Evolutionary conservation across 2,113 vertebrate species (phyloP), one percentile per base, ranked within the genome.

Genomic region (Kryptolebias marmoratus): DNA sequence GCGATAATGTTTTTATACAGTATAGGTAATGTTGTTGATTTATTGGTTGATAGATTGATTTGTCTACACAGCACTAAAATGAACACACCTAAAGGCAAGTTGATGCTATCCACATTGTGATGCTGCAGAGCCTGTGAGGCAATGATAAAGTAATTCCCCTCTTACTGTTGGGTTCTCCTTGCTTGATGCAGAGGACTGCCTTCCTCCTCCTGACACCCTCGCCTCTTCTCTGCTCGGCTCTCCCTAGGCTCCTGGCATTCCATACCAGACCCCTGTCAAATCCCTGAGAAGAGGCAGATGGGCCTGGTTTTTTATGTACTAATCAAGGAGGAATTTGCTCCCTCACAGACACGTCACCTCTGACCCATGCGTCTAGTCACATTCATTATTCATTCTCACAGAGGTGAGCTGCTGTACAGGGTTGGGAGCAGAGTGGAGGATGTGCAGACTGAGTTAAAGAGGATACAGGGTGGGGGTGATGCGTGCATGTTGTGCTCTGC

Each of bases 321-420:
- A 93, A 94, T 94, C 93, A 92, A 92, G 92, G 86, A 92, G 91
- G 92, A 93, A 92, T 92, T 91, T 89, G 89, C 89, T 93, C 90
- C 87, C 92, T 89, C 90, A 90, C 90, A 94, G 92, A 93, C 89
- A 92, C 73, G 74, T 84, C 90, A 91, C 91, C 93, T 89, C 79
- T 91, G 92, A 93, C 93, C 92, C 85, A 13, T 42, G 85, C 72
- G 78, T 92, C 90, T 91, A 82, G 89, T 92, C 91, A 83, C 88
- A 93, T 94, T 91, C 85, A 94, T 94, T 93, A 94, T 94, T 94
- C 92, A 94, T 93, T 81, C 62, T 73, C 78, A 68, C 85, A 32
- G 84, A 91, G 90, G 93, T 91, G 90, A 93, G 84, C 66, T 28
- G 77, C 78, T 83, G 81, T 59, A 86, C 76, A 86, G 86, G 89